These are phyloP conservation scores for Sphinx pinastri DNA, from an alignment of 2,888 invertebrate species.

Conservation along the genomic window DNA sequence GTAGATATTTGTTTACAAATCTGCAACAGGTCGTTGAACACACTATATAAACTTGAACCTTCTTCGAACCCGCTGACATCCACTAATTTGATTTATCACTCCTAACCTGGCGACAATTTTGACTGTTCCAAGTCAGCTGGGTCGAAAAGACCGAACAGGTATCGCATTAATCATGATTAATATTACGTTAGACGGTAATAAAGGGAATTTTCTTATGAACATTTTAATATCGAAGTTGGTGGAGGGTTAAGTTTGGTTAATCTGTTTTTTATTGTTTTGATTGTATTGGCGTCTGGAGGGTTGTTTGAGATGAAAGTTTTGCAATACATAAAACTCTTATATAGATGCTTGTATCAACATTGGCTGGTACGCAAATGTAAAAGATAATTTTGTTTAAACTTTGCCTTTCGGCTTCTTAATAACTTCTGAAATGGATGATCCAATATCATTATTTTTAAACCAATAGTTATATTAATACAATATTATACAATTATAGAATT, in stretches of 20 bases:
- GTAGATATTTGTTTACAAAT: too few species aligned
- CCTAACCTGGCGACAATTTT: neutral
- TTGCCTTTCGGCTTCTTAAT: too few species aligned
- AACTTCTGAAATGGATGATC: too few species aligned
- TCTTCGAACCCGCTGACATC: neutral
- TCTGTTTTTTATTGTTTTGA: constrained; percentile 8
- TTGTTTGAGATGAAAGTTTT: constrained; percentile 9
- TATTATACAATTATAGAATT: too few species aligned
- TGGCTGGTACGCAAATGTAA: too few species aligned
- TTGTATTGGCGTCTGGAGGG: constrained; percentile 1
- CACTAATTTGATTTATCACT: constrained; percentile 22
- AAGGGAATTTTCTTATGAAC: constrained; percentile 34
- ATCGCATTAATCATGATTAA: constrained; percentile 34
- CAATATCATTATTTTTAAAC: too few species aligned
- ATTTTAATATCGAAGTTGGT: constrained; percentile 31
- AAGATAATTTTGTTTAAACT: too few species aligned
- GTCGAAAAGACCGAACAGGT: constrained; percentile 28
- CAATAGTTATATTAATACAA: too few species aligned
- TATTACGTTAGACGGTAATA: constrained; percentile 18
- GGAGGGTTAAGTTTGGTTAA: neutral
- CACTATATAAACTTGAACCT: constrained; percentile 1
- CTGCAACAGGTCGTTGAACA: neutral
- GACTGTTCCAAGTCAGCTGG: constrained; percentile 6
- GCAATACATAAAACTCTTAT: neutral
- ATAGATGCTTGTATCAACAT: too few species aligned